Evolutionary conservation across 2,797 vertebrate species (phyloP).

Genomic region (Balearica regulorum): DNA sequence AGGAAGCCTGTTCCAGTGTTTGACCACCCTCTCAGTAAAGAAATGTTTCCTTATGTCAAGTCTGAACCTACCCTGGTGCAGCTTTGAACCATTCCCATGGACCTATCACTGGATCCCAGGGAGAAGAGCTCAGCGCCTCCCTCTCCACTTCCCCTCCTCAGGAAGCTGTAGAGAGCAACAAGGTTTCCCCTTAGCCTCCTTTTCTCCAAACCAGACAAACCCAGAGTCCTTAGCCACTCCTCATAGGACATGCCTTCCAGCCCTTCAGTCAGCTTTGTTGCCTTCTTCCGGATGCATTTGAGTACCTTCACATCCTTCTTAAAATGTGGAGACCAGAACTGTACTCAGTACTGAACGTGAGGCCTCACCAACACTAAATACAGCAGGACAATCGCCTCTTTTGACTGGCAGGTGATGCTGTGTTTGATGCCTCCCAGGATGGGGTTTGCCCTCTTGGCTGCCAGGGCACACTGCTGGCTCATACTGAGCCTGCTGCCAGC

Average conservation of each 20-base stretch:
- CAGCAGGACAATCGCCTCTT: neutral
- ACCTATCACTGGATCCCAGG: neutral
- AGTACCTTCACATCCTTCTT: neutral
- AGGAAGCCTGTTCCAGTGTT: neutral
- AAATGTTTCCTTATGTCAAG: neutral
- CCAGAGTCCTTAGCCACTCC: neutral
- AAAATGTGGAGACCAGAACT: neutral
- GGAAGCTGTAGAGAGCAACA: neutral
- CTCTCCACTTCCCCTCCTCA: neutral
- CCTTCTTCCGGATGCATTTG: neutral
- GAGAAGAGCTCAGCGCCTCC: neutral
- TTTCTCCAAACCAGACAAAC: neutral
- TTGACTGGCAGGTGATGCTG: neutral
- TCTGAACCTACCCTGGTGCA: neutral
- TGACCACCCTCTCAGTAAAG: neutral
- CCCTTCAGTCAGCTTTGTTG: neutral
- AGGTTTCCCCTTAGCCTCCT: neutral
- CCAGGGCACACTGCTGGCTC: neutral
- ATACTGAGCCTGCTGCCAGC: neutral
- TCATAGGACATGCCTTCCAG: neutral
- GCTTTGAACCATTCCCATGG: neutral
- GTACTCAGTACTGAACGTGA: neutral
- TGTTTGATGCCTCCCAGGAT: neutral
- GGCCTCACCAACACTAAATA: neutral
- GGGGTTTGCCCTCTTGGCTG: neutral